These are phyloP conservation scores for Hylia prasina DNA, from an alignment of 2,113 vertebrate species.

Conservation along the genomic window DNA sequence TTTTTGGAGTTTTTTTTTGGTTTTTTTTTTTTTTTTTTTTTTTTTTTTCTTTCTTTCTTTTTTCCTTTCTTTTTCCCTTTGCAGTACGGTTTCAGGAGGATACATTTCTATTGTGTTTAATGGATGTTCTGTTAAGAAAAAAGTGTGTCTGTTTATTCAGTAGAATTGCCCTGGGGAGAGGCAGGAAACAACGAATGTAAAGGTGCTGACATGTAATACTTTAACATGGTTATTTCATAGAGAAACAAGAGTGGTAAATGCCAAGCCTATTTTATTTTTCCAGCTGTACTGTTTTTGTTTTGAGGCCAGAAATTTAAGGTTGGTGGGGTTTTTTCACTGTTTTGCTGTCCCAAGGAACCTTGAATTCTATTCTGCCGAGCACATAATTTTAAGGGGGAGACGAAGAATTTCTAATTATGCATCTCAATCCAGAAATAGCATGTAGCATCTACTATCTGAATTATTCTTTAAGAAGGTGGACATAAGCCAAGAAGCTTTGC, in stretches of 20 bases:
- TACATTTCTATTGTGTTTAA: background rate
- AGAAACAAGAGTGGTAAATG: background rate
- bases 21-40: too few species aligned
- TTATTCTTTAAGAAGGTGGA: background rate
- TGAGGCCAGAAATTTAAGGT: background rate
- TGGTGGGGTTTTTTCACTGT: background rate
- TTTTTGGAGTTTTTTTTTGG: too few species aligned
- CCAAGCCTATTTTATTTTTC: background rate
- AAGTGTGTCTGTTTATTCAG: background rate
- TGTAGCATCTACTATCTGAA: background rate
- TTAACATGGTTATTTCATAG: background rate
- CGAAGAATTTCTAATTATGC: fast-evolving
- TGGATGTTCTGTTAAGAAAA: background rate
- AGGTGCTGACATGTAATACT: background rate
- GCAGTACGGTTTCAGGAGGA: background rate
- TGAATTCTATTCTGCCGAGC: background rate
- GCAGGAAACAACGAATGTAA: background rate
- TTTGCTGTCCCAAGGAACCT: background rate
- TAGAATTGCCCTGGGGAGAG: background rate
- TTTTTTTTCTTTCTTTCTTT: too few species aligned
- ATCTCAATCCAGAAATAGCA: background rate
- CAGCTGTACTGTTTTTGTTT: background rate
- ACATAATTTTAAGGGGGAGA: background rate
- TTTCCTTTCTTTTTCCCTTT: too few species aligned
- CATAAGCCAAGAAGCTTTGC: background rate